Percentiles rank a stretch among this genome's conserved stretches.
Conservation (phyloP, 2,888 invertebrate species). For the Troides aeacus region DNA sequence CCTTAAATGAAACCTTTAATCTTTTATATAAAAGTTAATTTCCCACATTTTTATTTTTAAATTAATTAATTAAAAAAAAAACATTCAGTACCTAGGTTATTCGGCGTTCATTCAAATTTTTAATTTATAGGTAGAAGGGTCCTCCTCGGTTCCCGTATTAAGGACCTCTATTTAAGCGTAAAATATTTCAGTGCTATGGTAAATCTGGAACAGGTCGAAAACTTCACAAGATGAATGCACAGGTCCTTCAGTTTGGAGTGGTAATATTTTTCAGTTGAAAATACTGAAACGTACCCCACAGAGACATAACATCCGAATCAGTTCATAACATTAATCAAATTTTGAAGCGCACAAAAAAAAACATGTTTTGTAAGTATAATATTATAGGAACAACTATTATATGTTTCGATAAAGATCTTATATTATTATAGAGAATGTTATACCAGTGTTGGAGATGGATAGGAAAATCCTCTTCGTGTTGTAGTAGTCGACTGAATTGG, state of each 20-base stretch:
- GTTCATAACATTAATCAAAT: background rate
- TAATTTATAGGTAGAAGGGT: constrained; percentile 8
- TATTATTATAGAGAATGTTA: too few species aligned
- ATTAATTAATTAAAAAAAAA: constrained; percentile 2
- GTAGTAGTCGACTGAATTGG: too few species aligned
- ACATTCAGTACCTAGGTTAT: background rate
- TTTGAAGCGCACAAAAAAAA: too few species aligned
- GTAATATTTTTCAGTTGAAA: background rate
- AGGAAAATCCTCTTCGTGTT: too few species aligned
- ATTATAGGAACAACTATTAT: too few species aligned
- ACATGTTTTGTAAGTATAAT: too few species aligned
- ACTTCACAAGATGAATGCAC: constrained; percentile 5
- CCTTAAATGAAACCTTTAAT: background rate
- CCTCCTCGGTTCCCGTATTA: background rate
- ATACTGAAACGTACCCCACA: too few species aligned
- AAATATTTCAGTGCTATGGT: constrained; percentile 1
- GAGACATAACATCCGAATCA: background rate
- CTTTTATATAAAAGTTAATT: background rate
- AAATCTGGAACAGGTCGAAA: constrained; percentile 12
- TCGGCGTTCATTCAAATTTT: constrained; percentile 1
- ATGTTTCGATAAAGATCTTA: too few species aligned
- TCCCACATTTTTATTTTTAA: background rate
- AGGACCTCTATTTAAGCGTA: constrained; percentile 3
- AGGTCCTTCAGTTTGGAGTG: background rate
- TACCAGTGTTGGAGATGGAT: too few species aligned